Percentiles rank a stretch among this genome's conserved stretches.
Evolutionary conservation across 2,797 vertebrate genomes (phyloP).

Genomic region (Amblyraja radiata): DNA sequence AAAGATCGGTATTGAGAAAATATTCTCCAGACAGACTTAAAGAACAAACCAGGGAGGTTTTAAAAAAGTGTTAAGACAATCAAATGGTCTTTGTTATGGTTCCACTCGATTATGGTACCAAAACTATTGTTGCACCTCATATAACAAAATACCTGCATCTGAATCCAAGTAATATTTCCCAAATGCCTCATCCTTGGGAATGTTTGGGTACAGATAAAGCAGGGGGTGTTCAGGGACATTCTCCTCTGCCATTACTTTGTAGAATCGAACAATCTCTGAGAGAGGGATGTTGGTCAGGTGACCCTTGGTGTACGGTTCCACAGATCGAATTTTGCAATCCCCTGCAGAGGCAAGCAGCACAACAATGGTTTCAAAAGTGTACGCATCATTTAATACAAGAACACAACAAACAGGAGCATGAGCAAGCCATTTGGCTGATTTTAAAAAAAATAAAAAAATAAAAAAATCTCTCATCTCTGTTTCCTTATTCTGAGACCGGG

Average conservation of each 20-base stretch:
- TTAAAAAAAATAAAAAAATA: too few relatives aligned
- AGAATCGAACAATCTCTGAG: conserved; percentile 80
- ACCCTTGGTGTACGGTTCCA: conserved; percentile 72
- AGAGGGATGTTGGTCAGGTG: conserved; percentile 75
- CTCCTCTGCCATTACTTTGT: conserved; percentile 68
- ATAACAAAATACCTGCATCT: conserved; percentile 9
- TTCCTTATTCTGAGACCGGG: too few relatives aligned
- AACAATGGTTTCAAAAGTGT: neutral
- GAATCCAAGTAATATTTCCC: conserved; percentile 64
- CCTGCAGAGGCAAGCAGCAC: conserved; percentile 50
- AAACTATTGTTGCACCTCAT: neutral
- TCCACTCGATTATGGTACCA: neutral
- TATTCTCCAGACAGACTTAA: neutral
- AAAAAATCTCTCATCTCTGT: too few relatives aligned
- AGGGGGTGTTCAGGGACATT: conserved; percentile 79
- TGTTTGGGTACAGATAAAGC: conserved; percentile 73
- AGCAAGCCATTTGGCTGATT: too few relatives aligned
- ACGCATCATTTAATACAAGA: neutral
- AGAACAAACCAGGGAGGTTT: neutral
- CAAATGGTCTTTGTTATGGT: neutral
- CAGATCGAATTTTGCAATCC: conserved; percentile 59
- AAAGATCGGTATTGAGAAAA: neutral
- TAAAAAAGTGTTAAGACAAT: neutral
- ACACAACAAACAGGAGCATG: too few relatives aligned
- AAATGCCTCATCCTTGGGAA: conserved; percentile 72